Percentiles rank a stretch among this genome's conserved stretches.
Conservation (phyloP, 2,888 invertebrate species). For the Temnothorax unifasciatus region DNA sequence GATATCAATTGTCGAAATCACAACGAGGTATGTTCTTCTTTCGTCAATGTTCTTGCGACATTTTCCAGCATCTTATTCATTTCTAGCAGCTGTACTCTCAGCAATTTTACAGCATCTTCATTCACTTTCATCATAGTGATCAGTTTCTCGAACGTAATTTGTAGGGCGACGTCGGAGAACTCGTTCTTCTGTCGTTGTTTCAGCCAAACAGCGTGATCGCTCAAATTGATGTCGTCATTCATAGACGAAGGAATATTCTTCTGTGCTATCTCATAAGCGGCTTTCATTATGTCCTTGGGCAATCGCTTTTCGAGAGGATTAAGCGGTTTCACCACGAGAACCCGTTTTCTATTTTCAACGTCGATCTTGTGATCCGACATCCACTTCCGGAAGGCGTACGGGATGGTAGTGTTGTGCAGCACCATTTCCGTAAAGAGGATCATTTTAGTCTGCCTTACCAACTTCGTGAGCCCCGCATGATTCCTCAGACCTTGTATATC, state of each 20-base stretch:
- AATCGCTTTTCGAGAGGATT: constrained; percentile 86
- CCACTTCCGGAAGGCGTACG: constrained; percentile 84
- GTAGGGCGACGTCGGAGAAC: constrained; percentile 68
- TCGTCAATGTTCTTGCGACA: constrained; percentile 71
- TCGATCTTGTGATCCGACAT: constrained; percentile 85
- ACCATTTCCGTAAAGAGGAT: constrained; percentile 87
- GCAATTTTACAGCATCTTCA: constrained; percentile 79
- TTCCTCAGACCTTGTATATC: constrained; percentile 86
- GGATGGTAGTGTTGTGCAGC: constrained; percentile 85
- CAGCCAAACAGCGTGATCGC: constrained; percentile 77
- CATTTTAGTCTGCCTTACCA: constrained; percentile 86
- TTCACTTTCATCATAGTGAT: constrained; percentile 77
- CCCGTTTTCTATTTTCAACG: constrained; percentile 85
- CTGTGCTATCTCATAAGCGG: constrained; percentile 86
- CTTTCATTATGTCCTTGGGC: constrained; percentile 85
- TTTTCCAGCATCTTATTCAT: constrained; percentile 81
- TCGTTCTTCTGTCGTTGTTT: constrained; percentile 73
- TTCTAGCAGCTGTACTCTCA: constrained; percentile 80
- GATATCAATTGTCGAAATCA: neutral
- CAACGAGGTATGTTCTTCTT: constrained; percentile 61
- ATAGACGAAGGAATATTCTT: constrained; percentile 77
- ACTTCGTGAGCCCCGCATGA: constrained; percentile 86
- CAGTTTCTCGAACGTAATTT: constrained; percentile 77
- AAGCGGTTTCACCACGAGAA: constrained; percentile 86
- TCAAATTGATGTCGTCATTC: constrained; percentile 75